These are phyloP conservation scores for Pachypsylla venusta DNA, from an alignment of 1,140 invertebrate genomes.

Conservation along the genomic window DNA sequence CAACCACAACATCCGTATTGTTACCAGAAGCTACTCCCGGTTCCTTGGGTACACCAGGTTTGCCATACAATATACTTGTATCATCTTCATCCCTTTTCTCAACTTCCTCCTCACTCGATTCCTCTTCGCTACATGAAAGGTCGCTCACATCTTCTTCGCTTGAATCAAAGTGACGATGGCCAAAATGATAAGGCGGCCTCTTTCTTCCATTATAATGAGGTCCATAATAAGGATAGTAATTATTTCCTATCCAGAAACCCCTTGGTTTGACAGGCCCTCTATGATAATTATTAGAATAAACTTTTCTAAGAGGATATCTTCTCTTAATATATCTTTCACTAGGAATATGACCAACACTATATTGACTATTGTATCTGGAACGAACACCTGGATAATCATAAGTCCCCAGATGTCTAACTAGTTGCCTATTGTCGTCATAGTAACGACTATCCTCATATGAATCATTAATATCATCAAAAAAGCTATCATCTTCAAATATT, in stretches of 20 bases:
- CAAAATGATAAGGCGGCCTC: neutral
- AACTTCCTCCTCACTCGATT: neutral
- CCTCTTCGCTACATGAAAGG: neutral
- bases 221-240: slow-evolving; percentile 2
- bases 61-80: slow-evolving; percentile 1
- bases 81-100: neutral
- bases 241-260: neutral
- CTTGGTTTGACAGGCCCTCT: too few species aligned
- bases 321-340: too few species aligned
- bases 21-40: neutral
- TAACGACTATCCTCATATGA: neutral
- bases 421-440: too few species aligned
- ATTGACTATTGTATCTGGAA: too few species aligned
- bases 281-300: too few species aligned
- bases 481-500: neutral
- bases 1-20: neutral
- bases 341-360: too few species aligned
- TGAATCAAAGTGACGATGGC: neutral
- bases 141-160: neutral
- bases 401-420: too few species aligned
- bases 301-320: too few species aligned
- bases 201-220: neutral
- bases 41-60: neutral
- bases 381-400: too few species aligned
- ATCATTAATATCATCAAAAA: neutral